Evolutionary conservation across 2,888 invertebrate species (phyloP), one percentile per base, ranked within the genome.

Genomic region (Diadromus collaris): DNA sequence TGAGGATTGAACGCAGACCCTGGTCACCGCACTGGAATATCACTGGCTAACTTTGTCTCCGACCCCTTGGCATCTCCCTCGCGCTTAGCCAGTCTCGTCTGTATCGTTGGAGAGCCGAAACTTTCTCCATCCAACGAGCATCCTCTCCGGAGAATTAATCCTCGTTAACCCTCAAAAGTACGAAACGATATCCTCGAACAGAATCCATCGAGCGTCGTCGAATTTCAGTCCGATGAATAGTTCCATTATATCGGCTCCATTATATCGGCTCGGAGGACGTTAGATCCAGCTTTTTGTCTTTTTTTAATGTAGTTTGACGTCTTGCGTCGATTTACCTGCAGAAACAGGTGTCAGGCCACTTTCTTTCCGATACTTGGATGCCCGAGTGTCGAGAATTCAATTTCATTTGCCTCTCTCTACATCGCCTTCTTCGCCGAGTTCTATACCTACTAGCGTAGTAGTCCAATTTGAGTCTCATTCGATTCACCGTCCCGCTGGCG

Each of bases 21-120:
- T n/a, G 32, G 68, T 61, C 51, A 64, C 67, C 68, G 46, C 58
- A 63, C 72, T 41, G 68, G 79, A 63, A 63, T 68, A 75, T 74
- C 54, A 54, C 34, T 41, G 69, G 76, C 64, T 60, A 76, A 79
- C 69, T 76, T 76, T n/a, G 64, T 73, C 41, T 24, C 38, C 51
- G 7, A 38, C n/a, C 63, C 46, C 51, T 74, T 27, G 19, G 21
- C 64, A n/a, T 13, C 34, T 41, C 32, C 54, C 61, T 67, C 60
- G 32, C 65, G 13, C 60, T n/a, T 16, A 61, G 54, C 58, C 64
- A 32, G 13, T 7, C 44, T 21, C 3, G 9, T 44, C 29, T 75
- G 41, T 48, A 71, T 58, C 58, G 34, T 69, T 69, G 51, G n/a
- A 51, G 38, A 34, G 54, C 16, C 21, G 19, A 72, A 70, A 64